Conservation (phyloP, 1,140 invertebrate species). For the Gryllus bimaculatus region DNA sequence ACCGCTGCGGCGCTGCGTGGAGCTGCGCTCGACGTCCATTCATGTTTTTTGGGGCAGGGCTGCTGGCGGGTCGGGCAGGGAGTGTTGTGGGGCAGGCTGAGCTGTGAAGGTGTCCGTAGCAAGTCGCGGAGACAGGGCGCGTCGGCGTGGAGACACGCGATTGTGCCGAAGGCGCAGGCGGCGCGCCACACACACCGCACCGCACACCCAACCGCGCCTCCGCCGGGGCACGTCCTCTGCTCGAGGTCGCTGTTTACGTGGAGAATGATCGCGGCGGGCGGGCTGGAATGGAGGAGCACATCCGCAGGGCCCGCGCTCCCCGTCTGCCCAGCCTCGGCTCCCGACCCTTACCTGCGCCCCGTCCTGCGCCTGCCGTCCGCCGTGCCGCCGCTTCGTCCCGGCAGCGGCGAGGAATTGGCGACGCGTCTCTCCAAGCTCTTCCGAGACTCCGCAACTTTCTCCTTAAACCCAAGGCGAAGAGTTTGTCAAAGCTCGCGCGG, state of each 20-base stretch:
- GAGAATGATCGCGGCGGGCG: background rate
- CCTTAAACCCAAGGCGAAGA: background rate
- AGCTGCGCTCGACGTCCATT: background rate
- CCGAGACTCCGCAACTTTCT: background rate
- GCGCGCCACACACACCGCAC: too few relatives aligned
- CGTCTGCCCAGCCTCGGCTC: background rate
- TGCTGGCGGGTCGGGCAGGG: too few relatives aligned
- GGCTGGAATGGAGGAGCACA: background rate
- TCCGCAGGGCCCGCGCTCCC: background rate
- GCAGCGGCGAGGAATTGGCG: background rate
- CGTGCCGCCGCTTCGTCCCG: background rate
- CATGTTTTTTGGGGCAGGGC: background rate
- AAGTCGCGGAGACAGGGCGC: too few relatives aligned
- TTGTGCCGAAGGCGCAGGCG: too few relatives aligned
- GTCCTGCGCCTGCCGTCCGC: background rate
- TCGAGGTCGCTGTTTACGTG: conserved; percentile 2
- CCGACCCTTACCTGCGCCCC: background rate
- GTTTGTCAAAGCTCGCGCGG: background rate
- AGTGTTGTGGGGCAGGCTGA: too few relatives aligned
- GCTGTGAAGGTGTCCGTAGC: too few relatives aligned
- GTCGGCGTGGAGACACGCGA: too few relatives aligned
- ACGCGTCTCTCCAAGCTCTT: background rate
- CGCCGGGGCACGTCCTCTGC: background rate
- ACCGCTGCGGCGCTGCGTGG: too few relatives aligned
- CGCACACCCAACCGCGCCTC: too few relatives aligned